A percentile compares a stretch with the other conserved stretches of the same genome.
phyloP scores from a whole-genome alignment of 2,888 invertebrate species.

The Nephrocerus scutellatus region DNA sequence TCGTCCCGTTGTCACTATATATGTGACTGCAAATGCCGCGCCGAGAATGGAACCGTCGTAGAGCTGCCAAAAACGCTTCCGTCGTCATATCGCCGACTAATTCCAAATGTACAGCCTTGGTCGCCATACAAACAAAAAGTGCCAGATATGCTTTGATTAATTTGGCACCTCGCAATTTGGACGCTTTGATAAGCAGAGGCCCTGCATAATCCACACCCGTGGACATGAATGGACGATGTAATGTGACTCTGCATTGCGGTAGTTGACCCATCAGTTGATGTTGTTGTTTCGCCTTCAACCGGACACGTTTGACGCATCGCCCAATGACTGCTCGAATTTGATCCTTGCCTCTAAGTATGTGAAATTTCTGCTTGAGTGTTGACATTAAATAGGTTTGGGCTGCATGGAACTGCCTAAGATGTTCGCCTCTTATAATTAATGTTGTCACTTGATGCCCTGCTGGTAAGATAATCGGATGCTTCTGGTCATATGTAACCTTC shows the following conservation, averaged over 20 bases:
- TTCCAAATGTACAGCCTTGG: neutral
- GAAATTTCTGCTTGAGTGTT: neutral
- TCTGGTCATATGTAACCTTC: neutral
- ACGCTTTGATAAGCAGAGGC: neutral
- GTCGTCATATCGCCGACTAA: neutral
- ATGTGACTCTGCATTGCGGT: neutral
- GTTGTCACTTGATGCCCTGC: neutral
- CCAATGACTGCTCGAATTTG: neutral
- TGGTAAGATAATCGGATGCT: constrained; percentile 3
- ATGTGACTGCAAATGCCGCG: neutral
- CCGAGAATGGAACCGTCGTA: constrained; percentile 23
- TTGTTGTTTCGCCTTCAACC: neutral
- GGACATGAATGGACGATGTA: neutral
- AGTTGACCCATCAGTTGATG: constrained; percentile 1
- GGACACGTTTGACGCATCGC: neutral
- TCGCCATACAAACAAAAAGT: neutral
- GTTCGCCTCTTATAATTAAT: neutral
- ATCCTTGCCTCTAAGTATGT: neutral
- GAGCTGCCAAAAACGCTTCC: constrained; percentile 27
- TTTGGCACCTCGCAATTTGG: no score
- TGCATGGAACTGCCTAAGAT: neutral
- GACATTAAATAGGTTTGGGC: no score
- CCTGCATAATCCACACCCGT: constrained; percentile 4
- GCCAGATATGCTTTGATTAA: neutral
- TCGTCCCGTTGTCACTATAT: neutral